Evolutionary conservation across 2,113 vertebrate species (phyloP), one percentile per base, ranked within the genome.

Genomic region (Rutilus rutilus): DNA sequence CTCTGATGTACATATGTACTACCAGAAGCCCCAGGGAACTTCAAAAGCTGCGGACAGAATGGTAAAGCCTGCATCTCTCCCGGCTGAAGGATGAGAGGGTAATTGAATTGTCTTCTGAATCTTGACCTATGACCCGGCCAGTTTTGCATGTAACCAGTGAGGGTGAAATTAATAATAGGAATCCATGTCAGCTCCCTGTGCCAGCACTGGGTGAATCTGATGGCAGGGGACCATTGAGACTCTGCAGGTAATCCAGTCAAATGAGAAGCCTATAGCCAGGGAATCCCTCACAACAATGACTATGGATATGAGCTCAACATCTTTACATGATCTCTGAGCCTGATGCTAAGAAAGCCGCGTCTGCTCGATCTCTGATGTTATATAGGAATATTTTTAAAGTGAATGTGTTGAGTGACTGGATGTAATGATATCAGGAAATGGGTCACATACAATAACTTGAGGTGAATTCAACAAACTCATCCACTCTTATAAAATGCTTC

Each of bases 51-150:
- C 15, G n/a, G 57, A 77, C 15, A 89, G 87, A 89, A 88, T 90
- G 89, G 76, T 83, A 42, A 73, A 69, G 81, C 27, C 89, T 30
- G 50, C 75, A 54, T 77, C 86, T 87, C 67, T 88, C 42, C 90
- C 90, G 90, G 93, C 91, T 92, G 86, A 91, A 91, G 87, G 89
- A 89, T 65, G 89, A 90, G 88, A 85, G 88, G 91, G 90, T 87
- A 91, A 91, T 94, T 93, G 92, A 93, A 94, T 91, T 92, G 82
- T 92, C 85, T 83, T 86, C 78, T 81, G 83, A 90, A 87, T 88
- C 86, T 71, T 81, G 92, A 94, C 92, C 93, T 86, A 84, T 92
- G 93, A 94, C 91, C 93, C 47, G 77, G 19, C 62, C 76, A 77
- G 90, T 93, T 87, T 39, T 86, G 88, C 88, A 85, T 89, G 89